These are phyloP conservation scores for Monopis laevigella DNA, from an alignment of 2,888 invertebrate genomes.

Conservation along the genomic window DNA sequence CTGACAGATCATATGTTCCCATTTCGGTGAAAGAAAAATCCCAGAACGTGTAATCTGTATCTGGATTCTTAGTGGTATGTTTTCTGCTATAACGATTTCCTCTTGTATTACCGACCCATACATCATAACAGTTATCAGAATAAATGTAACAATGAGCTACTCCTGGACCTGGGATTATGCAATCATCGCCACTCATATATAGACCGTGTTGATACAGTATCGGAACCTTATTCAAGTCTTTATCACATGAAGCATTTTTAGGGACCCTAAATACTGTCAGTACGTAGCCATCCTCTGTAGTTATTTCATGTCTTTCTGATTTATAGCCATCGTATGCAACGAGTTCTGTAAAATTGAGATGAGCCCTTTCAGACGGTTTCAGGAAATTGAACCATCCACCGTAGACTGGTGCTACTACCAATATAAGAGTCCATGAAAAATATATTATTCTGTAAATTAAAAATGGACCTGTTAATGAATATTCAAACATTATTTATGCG, in stretches of 20 bases:
- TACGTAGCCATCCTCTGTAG: neutral
- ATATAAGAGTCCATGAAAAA: too few species aligned
- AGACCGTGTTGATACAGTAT: constrained; percentile 72
- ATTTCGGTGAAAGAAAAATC: constrained; percentile 52
- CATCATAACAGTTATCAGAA: constrained; percentile 49
- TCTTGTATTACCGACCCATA: constrained; percentile 55
- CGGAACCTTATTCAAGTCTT: constrained; percentile 39
- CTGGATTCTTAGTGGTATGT: constrained; percentile 43
- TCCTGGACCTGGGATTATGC: constrained; percentile 71
- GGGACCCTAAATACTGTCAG: neutral
- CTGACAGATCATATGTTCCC: constrained; percentile 47
- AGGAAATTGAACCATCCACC: too few species aligned
- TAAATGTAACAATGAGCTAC: constrained; percentile 52
- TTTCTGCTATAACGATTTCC: constrained; percentile 46
- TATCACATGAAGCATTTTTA: neutral
- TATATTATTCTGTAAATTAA: too few species aligned
- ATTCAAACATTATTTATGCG: too few species aligned
- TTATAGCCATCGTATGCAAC: neutral
- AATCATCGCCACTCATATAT: constrained; percentile 73
- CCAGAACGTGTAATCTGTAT: constrained; percentile 45
- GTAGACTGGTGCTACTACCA: too few species aligned
- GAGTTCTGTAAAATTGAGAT: constrained; percentile 4
- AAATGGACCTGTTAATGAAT: too few species aligned
- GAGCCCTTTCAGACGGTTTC: too few species aligned
- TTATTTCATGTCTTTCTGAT: neutral